These are phyloP conservation scores for Anorthoa munda DNA, from an alignment of 2,888 invertebrate species.

Conservation along the genomic window DNA sequence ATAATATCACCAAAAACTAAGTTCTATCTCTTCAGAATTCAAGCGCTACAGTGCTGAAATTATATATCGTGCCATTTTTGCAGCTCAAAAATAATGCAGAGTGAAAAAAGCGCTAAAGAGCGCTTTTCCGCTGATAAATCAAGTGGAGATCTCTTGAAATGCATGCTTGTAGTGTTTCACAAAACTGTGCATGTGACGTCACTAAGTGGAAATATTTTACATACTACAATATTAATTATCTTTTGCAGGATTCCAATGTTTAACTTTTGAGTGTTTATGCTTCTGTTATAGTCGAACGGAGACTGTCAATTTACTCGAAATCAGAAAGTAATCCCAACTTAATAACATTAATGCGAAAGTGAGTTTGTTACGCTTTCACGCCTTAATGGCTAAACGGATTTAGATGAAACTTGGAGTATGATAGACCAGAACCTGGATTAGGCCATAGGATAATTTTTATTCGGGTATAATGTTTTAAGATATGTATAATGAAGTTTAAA, in stretches of 20 bases:
- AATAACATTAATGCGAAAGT: too few species aligned
- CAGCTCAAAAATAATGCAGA: constrained; percentile 53
- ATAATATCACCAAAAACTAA: constrained; percentile 41
- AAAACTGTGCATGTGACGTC: constrained; percentile 57
- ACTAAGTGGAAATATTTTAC: constrained; percentile 58
- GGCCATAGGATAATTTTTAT: too few species aligned
- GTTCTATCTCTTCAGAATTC: constrained; percentile 39
- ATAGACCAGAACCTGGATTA: too few species aligned
- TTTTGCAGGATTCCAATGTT: not conserved
- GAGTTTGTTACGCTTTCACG: too few species aligned
- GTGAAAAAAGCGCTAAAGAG: constrained; percentile 51
- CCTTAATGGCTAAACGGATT: too few species aligned
- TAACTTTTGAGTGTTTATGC: not conserved
- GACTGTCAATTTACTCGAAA: not conserved
- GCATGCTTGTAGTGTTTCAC: constrained; percentile 52
- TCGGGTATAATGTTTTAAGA: too few species aligned
- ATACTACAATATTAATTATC: constrained; percentile 41
- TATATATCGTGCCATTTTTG: constrained; percentile 55
- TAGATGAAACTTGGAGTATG: too few species aligned
- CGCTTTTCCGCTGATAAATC: constrained; percentile 63
- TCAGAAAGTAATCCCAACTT: too few species aligned
- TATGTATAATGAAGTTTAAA: too few species aligned
- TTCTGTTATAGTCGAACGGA: not conserved
- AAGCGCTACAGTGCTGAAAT: constrained; percentile 35
- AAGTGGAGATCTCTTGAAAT: constrained; percentile 63